phyloP scores from a whole-genome alignment of 2,888 invertebrate genomes.

The Barypeithes pellucidus region DNA sequence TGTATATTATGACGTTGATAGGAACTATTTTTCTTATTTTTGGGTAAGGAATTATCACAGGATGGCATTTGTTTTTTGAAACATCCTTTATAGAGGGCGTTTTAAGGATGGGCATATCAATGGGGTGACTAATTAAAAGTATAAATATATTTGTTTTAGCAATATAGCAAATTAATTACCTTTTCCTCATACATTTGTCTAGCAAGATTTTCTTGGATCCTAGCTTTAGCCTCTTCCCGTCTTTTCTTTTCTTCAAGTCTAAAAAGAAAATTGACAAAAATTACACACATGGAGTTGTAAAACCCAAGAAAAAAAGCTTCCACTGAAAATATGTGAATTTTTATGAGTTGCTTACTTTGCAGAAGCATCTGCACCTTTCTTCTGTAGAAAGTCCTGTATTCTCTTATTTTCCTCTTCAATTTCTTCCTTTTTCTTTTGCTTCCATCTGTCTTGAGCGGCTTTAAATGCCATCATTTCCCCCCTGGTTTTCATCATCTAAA shows the following conservation, averaged over 20 bases:
- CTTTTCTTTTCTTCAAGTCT: constrained; percentile 61
- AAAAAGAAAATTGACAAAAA: constrained; percentile 37
- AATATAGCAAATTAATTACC: constrained; percentile 59
- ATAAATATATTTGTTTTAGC: too few species aligned
- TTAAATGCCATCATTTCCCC: constrained; percentile 74
- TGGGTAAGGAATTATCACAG: too few species aligned
- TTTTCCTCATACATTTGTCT: constrained; percentile 63
- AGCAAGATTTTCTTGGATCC: constrained; percentile 64
- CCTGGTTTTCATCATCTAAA: constrained; percentile 70
- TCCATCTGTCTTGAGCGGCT: constrained; percentile 73
- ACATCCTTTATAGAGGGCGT: too few species aligned
- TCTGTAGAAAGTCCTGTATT: constrained; percentile 67
- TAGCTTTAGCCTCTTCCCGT: constrained; percentile 62
- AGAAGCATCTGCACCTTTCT: constrained; percentile 67
- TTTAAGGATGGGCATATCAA: too few species aligned
- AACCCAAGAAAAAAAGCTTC: background rate
- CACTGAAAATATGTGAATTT: background rate
- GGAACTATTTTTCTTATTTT: too few species aligned
- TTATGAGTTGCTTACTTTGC: constrained; percentile 49
- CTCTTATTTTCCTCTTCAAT: constrained; percentile 71
- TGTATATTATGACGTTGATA: too few species aligned
- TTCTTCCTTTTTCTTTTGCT: constrained; percentile 69
- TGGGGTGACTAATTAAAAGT: too few species aligned
- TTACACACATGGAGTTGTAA: background rate
- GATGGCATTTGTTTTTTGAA: too few species aligned